Conservation (phyloP, 35 echinoderm and acorn worm species). For the Lytechinus pictus region DNA sequence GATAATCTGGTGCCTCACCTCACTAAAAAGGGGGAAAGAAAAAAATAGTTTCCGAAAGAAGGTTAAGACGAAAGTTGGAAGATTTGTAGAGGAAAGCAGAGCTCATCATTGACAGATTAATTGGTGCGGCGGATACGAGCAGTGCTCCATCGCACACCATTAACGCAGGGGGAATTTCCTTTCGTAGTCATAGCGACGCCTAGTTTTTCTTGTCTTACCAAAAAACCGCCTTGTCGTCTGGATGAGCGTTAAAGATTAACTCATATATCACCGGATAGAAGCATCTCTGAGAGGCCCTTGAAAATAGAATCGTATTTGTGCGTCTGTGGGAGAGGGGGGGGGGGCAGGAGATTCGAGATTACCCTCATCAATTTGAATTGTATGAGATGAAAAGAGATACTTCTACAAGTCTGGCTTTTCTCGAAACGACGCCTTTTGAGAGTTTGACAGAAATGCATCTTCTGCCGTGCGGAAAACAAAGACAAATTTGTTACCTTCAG, state of each 20-base stretch:
- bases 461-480: background rate
- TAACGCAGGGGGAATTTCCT: background rate
- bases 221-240: background rate
- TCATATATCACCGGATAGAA: background rate
- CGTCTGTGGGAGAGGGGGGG: background rate
- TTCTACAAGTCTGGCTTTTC: background rate
- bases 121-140: background rate
- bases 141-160: slow-evolving; percentile 16
- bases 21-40: background rate
- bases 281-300: background rate
- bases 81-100: background rate
- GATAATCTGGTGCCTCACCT: background rate
- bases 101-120: slow-evolving; percentile 12
- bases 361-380: background rate
- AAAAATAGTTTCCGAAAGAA: background rate
- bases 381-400: background rate
- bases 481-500: background rate
- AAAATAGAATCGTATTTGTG: background rate
- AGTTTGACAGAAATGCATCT: background rate
- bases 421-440: background rate
- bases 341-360: background rate
- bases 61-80: background rate
- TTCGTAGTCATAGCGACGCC: slow-evolving; percentile 7
- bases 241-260: background rate
- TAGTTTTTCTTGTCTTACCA: background rate